Base-by-base conservation (phyloP, 1,140 invertebrate genomes). In the Notospermus geniculatus region DNA sequence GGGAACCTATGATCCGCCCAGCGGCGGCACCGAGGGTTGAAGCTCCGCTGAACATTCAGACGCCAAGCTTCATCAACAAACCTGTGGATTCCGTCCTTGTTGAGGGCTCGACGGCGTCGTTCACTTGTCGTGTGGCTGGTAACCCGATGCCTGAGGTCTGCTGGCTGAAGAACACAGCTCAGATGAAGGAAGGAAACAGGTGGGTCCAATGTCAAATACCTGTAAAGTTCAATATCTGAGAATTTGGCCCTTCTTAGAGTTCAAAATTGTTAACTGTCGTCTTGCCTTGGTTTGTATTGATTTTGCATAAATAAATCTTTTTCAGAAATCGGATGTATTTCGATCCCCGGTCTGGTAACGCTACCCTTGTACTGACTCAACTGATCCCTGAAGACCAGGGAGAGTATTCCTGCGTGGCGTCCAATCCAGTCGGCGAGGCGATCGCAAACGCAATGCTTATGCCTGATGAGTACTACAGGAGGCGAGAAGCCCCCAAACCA, bases 361-460 rank as follows among this genome's bases (percentile, higher is more conserved):
- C 58, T 1, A 65, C 66, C 15, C 83, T 98, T 60, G 91, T 95
- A 77, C 84, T 98, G 63, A 86, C 94, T 65, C 92, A 91, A 80
- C 86, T 95, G 55, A 88, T 92, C 64, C 82, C 85, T 52, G 83
- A 87, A 70, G 95, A 98, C 80, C 87, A 87, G 72, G 95, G 95
- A 45, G 91, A 95, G 76, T 97, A 97, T 77, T 88, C 91, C 63
- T 96, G 93, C 81, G 85, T 90, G 63, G 91, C 95, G 17, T 88
- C 88, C 57, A 96, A 93, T 76, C 86, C 87, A n/a, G 89, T 91
- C 36, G 95, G 95, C 73, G 86, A 88, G 71, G 92, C 90, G 28
- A 91, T 94, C 77, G 95, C 92, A 15, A 88, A 89, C 65, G 92
- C 92, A 57, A 87, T 88, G 63, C 84, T 98, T 19, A 41, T 75